phyloP scores from a whole-genome alignment of 2,797 vertebrate species.

The Leptoclinus maculatus region DNA sequence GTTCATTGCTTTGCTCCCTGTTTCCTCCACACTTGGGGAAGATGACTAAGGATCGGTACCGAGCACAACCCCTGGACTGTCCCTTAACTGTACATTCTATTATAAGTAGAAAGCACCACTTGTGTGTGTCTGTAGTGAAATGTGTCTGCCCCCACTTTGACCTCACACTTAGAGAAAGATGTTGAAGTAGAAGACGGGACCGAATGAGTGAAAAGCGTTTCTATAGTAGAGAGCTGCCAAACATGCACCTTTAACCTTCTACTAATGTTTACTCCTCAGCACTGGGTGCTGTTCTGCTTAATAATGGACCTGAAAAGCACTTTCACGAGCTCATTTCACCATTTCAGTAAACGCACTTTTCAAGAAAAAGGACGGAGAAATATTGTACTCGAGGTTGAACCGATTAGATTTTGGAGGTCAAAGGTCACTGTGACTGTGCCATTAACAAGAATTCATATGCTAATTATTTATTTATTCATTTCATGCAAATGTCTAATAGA shows the following conservation, averaged over 20 bases:
- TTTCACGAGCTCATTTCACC: conserved; percentile 4
- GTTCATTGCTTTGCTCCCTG: neutral
- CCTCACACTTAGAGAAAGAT: neutral
- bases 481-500: too few species aligned
- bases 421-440: neutral
- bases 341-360: neutral
- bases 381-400: neutral
- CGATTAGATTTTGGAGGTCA: neutral
- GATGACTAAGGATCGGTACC: neutral
- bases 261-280: conserved; percentile 1
- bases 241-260: conserved; percentile 18
- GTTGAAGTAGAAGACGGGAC: neutral
- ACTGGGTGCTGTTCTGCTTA: conserved; percentile 6
- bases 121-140: neutral
- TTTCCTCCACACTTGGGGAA: neutral
- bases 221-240: conserved; percentile 3
- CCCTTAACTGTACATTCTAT: neutral
- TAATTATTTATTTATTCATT: too few species aligned
- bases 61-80: neutral
- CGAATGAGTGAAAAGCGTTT: neutral
- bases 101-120: neutral
- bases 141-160: neutral
- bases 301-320: conserved; percentile 22
- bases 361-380: neutral
- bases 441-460: neutral